A percentile compares a stretch with the other conserved stretches of the same genome.
Conservation (phyloP, 2,797 vertebrate species). For the Dermochelys coriacea region DNA sequence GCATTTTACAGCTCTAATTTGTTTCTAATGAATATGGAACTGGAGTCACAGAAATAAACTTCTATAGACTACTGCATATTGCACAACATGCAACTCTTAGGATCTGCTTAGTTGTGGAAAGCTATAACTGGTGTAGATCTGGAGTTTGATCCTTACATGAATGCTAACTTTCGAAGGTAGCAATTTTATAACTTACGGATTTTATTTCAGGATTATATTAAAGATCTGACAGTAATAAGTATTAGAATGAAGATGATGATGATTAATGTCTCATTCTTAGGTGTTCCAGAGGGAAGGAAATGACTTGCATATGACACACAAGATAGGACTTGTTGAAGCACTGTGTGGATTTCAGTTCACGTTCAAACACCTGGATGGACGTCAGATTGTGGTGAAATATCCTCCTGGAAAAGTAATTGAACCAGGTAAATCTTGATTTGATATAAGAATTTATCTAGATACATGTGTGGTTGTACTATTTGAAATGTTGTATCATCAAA, state of each 20-base stretch:
- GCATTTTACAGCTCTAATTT: not conserved
- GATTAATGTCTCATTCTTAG: conserved; percentile 72
- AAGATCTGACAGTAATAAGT: not conserved
- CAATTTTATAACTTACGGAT: not conserved
- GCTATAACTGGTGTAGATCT: not conserved
- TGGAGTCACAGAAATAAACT: not conserved
- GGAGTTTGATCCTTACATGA: not conserved
- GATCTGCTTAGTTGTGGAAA: not conserved
- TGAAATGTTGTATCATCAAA: not conserved
- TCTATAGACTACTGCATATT: not conserved
- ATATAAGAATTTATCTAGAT: not conserved
- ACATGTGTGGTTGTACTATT: not conserved
- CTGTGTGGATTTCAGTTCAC: conserved; percentile 98
- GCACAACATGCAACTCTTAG: not conserved
- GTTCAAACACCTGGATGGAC: conserved; percentile 95
- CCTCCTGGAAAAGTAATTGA: conserved; percentile 98
- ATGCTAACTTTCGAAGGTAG: not conserved
- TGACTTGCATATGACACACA: conserved; percentile 95
- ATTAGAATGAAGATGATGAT: not conserved
- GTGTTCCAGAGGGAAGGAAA: conserved; percentile 93
- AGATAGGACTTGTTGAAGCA: conserved; percentile 96
- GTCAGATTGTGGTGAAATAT: conserved; percentile 97
- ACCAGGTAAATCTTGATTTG: conserved; percentile 86
- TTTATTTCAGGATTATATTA: not conserved
- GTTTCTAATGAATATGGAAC: not conserved